Percentiles rank a stretch among this genome's conserved stretches.
Conservation (phyloP, 2,888 invertebrate genomes). For the Dicyrtoma fusca region DNA sequence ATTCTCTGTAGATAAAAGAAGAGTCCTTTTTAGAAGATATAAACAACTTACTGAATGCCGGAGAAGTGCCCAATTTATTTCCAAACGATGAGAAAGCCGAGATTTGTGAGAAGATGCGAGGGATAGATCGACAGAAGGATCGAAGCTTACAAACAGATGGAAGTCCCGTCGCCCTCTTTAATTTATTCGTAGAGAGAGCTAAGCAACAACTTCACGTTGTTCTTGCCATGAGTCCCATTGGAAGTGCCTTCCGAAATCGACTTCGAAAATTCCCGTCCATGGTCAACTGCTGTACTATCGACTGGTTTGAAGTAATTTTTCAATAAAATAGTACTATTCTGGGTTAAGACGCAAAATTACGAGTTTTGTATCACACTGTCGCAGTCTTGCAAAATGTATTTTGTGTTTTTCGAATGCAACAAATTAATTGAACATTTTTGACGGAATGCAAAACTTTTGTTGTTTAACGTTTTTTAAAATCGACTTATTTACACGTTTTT, state of each 20-base stretch:
- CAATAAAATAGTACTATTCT: neutral
- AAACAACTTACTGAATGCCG: slow-evolving; percentile 87
- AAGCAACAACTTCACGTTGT: slow-evolving; percentile 89
- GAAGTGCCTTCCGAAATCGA: slow-evolving; percentile 78
- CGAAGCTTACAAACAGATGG: slow-evolving; percentile 85
- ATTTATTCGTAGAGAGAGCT: slow-evolving; percentile 84
- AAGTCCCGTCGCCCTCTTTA: slow-evolving; percentile 84
- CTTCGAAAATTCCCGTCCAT: slow-evolving; percentile 89
- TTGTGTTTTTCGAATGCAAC: no score
- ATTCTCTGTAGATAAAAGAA: slow-evolving; percentile 74
- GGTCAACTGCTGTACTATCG: slow-evolving; percentile 93
- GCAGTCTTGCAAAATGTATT: no score
- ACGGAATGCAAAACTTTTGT: no score
- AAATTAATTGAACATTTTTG: no score
- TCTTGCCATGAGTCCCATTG: slow-evolving; percentile 88
- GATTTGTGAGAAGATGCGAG: slow-evolving; percentile 88
- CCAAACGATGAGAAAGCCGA: slow-evolving; percentile 83
- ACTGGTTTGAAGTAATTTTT: slow-evolving; percentile 83
- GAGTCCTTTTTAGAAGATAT: slow-evolving; percentile 92
- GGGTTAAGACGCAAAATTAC: neutral
- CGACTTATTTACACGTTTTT: no score
- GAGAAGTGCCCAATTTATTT: slow-evolving; percentile 91
- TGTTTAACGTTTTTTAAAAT: no score
- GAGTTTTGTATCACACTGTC: no score
- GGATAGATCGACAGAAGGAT: slow-evolving; percentile 82